These are phyloP conservation scores for Scaptomyza polygonia DNA, from an alignment of 2,888 invertebrate genomes.

Conservation along the genomic window DNA sequence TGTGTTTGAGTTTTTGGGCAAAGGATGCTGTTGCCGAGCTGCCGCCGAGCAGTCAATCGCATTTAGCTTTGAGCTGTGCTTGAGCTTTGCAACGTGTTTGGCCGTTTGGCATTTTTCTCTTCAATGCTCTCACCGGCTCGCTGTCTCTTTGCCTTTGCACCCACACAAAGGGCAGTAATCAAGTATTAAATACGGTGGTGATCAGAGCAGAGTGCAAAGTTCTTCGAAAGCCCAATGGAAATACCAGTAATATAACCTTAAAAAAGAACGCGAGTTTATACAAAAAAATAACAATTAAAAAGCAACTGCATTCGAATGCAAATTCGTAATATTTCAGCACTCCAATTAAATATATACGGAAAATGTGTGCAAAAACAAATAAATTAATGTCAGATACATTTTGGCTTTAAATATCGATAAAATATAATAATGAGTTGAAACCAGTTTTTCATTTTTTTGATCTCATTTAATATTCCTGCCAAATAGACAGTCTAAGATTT, in stretches of 20 bases:
- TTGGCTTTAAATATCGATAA: slow-evolving; percentile 38
- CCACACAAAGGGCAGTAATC: slow-evolving; percentile 48
- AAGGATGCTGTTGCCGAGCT: slow-evolving; percentile 52
- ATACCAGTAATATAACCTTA: slow-evolving; percentile 44
- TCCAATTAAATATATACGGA: neutral
- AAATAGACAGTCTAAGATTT: slow-evolving; percentile 21
- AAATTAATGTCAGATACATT: slow-evolving; percentile 27
- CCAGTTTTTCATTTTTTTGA: slow-evolving; percentile 48
- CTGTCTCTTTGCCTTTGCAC: slow-evolving; percentile 49
- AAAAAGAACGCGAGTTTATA: slow-evolving; percentile 21
- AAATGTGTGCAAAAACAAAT: slow-evolving; percentile 29
- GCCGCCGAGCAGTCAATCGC: too few species aligned
- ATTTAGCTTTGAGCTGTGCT: too few species aligned
- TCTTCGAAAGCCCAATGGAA: slow-evolving; percentile 32
- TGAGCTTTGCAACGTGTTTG: slow-evolving; percentile 17
- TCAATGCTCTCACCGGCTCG: slow-evolving; percentile 7
- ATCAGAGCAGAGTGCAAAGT: slow-evolving; percentile 60
- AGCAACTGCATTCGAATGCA: slow-evolving; percentile 34
- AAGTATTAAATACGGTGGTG: slow-evolving; percentile 7
- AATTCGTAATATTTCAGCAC: slow-evolving; percentile 31
- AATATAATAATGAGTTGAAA: slow-evolving; percentile 45
- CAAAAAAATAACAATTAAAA: slow-evolving; percentile 3
- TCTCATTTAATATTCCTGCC: slow-evolving; percentile 48
- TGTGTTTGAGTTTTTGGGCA: slow-evolving; percentile 23
- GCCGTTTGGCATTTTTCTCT: slow-evolving; percentile 28